These are phyloP conservation scores for Zaprionus nigranus DNA, from an alignment of 1,140 invertebrate genomes.

Conservation along the genomic window DNA sequence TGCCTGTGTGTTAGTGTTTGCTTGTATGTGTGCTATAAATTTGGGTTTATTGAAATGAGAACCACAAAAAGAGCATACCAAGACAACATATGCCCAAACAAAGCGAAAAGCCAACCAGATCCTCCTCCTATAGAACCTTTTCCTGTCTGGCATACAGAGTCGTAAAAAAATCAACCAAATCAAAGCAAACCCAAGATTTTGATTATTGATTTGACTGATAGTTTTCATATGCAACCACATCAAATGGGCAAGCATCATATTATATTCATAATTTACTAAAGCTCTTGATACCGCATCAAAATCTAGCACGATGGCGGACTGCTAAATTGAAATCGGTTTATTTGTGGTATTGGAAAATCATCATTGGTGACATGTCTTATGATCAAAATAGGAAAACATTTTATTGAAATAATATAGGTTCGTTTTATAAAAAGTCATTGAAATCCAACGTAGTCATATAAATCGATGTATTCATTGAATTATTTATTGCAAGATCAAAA, in stretches of 20 bases:
- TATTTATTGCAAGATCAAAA: no score
- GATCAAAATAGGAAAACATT: no score
- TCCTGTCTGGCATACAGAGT: conserved; percentile 12
- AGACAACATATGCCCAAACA: conserved; percentile 65
- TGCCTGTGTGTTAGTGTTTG: conserved; percentile 41
- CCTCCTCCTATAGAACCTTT: conserved; percentile 2
- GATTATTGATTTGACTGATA: conserved; percentile 47
- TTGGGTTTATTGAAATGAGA: conserved; percentile 77
- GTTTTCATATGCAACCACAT: conserved; percentile 20
- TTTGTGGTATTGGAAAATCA: no score
- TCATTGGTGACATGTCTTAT: no score
- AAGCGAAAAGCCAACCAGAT: conserved; percentile 37
- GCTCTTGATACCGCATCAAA: neutral
- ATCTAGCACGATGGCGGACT: no score
- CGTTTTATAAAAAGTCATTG: no score
- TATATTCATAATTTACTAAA: neutral
- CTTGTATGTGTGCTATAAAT: conserved; percentile 56
- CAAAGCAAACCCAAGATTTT: conserved; percentile 19
- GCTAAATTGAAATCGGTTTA: no score
- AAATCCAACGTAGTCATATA: no score
- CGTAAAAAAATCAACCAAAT: conserved; percentile 30
- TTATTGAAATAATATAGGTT: no score
- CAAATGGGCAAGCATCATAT: conserved; percentile 1
- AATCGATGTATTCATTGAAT: no score
- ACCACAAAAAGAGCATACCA: conserved; percentile 38